Evolutionary conservation across 2,888 invertebrate genomes (phyloP).

Genomic region (Melanotus villosus): DNA sequence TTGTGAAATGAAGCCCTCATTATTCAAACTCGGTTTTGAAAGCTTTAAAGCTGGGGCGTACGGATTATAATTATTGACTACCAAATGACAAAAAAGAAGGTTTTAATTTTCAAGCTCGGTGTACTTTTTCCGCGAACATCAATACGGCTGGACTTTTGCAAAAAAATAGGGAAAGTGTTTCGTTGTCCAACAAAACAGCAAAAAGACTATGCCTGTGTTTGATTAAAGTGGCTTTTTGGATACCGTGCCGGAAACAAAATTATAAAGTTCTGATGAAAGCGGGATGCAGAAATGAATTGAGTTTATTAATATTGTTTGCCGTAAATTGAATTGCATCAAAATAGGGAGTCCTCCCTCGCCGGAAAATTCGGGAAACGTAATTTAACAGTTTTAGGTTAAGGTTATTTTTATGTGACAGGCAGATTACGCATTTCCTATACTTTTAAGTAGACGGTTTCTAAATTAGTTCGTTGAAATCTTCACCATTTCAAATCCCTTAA

Average conservation of each 20-base stretch:
- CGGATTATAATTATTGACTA: slow-evolving; percentile 13
- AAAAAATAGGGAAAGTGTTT: too few species aligned
- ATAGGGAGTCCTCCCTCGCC: background rate
- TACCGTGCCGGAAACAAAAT: background rate
- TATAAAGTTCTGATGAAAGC: slow-evolving; percentile 1
- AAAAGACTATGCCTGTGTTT: too few species aligned
- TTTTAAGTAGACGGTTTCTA: slow-evolving; percentile 1
- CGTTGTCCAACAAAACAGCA: too few species aligned
- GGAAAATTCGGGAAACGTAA: slow-evolving; percentile 14
- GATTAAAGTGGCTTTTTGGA: background rate
- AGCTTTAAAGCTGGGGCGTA: background rate
- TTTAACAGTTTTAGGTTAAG: slow-evolving; percentile 8
- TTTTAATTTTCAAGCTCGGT: background rate
- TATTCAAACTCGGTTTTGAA: slow-evolving; percentile 17
- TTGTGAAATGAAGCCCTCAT: slow-evolving; percentile 10
- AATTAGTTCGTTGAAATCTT: slow-evolving; percentile 15
- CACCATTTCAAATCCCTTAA: slow-evolving; percentile 6
- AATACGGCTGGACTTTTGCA: too few species aligned
- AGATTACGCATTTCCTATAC: slow-evolving; percentile 24
- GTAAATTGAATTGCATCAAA: slow-evolving; percentile 11
- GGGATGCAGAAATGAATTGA: slow-evolving; percentile 13
- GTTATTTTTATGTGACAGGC: slow-evolving; percentile 20
- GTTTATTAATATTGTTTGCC: background rate
- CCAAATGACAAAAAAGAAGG: background rate
- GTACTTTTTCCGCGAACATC: too few species aligned